Base-by-base conservation (phyloP, 1,140 invertebrate genomes). In the Drosophila arizonae region DNA sequence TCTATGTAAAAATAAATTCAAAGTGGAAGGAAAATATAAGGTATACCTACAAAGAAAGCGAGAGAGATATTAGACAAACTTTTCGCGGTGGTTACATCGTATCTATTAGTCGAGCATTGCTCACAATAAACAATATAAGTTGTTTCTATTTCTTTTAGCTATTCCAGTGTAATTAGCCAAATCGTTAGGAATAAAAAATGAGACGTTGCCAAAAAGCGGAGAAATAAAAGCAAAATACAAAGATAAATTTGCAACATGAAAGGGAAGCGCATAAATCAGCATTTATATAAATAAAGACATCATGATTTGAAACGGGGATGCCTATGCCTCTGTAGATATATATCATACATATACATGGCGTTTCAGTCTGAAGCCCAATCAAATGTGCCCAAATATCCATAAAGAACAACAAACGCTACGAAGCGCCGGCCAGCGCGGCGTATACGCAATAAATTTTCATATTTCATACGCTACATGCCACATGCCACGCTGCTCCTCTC, bases 371-470 rank as follows among this genome's bases (percentile, higher is more conserved):
- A 76, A 78, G 75, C 75, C 76, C 81, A 78, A 86, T 86, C 78
- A 87, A 76, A 68, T 82, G 62, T 46, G 71, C 61, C 58, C 56
- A 73, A 69, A 79, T 76, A 70, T 67, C 61, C 43, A 51, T 78
- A 77, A 71, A 61, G 24, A 55, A 69, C 2, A 45, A 26, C 46
- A 60, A 67, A 58, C 30, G 6, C 24, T n/a, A 56, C n/a, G 43
- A 11, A 69, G 56, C 68, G 71, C 71, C 78, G 61, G 75, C 78
- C 75, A 45, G 46, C 52, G 54, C 43, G 79, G 61, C 84, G 84
- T 88, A 88, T 88, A 72, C 84, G 84, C 68, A 88, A 88, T 88
- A 88, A 88, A 88, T 88, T 88, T 88, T 84, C 73, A 88, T 88
- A 88, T 88, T 89, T 84, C 79, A 80, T 77, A 79, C 82, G 62